Evolutionary conservation across 2,888 invertebrate species (phyloP).

Genomic region (Microctonus hyperodae): DNA sequence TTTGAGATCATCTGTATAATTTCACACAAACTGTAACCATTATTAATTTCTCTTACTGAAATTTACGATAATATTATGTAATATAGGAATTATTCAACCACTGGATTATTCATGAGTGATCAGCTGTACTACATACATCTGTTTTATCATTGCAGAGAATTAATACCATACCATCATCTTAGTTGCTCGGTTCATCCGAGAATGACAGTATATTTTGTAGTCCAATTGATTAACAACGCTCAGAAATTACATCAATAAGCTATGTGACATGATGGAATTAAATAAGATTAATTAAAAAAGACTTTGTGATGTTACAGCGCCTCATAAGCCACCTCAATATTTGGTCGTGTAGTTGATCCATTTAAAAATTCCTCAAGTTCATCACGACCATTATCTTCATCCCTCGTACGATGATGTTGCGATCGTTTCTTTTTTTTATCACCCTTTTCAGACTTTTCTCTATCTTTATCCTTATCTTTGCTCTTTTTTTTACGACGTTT

Average conservation of each 20-base stretch:
- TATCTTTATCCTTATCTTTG: slow-evolving; percentile 63
- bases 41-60: background rate
- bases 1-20: background rate
- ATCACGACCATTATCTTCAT: slow-evolving; percentile 63
- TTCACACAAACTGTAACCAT: background rate
- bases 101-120: background rate
- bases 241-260: slow-evolving; percentile 8
- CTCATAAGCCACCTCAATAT: slow-evolving; percentile 68
- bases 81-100: background rate
- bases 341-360: slow-evolving; percentile 65
- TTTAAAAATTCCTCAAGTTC: slow-evolving; percentile 72
- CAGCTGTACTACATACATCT: background rate
- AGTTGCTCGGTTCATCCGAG: slow-evolving; percentile 11
- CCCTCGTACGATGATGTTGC: slow-evolving; percentile 58
- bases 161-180: background rate
- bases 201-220: background rate
- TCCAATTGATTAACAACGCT: background rate
- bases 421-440: slow-evolving; percentile 63
- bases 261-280: background rate
- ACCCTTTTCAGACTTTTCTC: slow-evolving; percentile 64
- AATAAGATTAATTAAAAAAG: slow-evolving; percentile 14
- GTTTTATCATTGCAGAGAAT: background rate
- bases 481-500: slow-evolving; percentile 67
- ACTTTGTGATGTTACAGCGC: slow-evolving; percentile 64
- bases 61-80: background rate